Evolutionary conservation across 2,888 invertebrate species (phyloP).

Genomic region (Dyspetes luteomarginatus): DNA sequence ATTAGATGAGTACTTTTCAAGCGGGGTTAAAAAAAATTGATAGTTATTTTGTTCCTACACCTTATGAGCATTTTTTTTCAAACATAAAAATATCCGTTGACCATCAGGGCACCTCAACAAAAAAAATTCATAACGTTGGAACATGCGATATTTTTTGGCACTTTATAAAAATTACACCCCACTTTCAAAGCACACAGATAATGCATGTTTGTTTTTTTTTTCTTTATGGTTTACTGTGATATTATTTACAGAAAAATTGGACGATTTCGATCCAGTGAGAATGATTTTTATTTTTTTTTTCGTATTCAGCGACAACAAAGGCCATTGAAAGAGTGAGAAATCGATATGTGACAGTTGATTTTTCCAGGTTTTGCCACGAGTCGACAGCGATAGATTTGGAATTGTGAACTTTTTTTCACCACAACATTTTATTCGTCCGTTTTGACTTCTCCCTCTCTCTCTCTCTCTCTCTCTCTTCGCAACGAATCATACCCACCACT

Average conservation of each 20-base stretch:
- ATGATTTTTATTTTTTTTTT: neutral
- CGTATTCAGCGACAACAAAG: constrained; percentile 6
- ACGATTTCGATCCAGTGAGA: neutral
- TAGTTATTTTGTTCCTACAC: neutral
- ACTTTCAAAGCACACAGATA: neutral
- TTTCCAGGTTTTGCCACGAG: constrained; percentile 25
- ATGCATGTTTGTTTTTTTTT: neutral
- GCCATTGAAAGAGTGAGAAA: constrained; percentile 22
- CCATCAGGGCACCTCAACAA: constrained; percentile 15
- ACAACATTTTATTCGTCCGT: neutral
- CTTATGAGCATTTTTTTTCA: constrained; percentile 6
- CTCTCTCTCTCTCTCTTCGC: constrained; percentile 3
- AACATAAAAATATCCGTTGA: constrained; percentile 6
- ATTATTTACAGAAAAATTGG: constrained; percentile 20
- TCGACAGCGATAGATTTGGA: constrained; percentile 8
- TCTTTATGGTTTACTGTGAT: neutral
- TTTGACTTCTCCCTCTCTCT: neutral
- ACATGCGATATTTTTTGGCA: neutral
- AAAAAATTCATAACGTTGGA: constrained; percentile 16
- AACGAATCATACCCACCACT: constrained; percentile 30
- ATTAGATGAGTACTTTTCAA: too few species aligned
- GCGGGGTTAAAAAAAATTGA: too few species aligned
- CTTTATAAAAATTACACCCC: constrained; percentile 20
- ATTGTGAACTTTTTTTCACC: constrained; percentile 32
- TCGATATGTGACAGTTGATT: constrained; percentile 30